Conservation (phyloP, 2,113 vertebrate genomes). For the Motacilla alba region DNA sequence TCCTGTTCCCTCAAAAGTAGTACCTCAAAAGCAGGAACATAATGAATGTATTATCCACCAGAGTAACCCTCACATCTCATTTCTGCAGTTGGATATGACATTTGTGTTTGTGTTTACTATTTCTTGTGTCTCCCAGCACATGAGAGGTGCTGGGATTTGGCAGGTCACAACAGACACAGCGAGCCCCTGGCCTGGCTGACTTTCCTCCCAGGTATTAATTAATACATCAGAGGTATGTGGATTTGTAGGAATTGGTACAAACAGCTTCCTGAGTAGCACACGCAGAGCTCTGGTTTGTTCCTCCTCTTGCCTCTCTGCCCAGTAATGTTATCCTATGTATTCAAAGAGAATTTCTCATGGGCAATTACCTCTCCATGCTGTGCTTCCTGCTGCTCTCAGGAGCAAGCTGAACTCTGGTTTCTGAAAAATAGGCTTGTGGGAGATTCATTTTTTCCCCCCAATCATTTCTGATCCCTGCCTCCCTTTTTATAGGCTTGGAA, state of each 20-base stretch:
- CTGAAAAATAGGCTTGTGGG: background rate
- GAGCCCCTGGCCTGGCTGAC: background rate
- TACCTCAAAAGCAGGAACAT: background rate
- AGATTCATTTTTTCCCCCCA: accelerated
- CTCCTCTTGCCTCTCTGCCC: background rate
- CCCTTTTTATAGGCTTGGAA: background rate
- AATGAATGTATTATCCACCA: background rate
- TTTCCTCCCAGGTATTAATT: background rate
- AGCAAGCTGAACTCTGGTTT: background rate
- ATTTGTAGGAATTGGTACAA: background rate
- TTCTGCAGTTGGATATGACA: background rate
- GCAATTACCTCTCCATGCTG: background rate
- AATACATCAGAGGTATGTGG: background rate
- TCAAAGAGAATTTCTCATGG: background rate
- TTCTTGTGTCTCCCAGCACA: background rate
- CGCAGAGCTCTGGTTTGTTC: background rate
- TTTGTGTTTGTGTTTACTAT: background rate
- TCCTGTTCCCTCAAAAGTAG: background rate
- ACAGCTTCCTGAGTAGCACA: background rate
- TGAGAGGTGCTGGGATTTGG: background rate
- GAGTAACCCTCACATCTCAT: background rate
- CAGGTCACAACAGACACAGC: background rate
- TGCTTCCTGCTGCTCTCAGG: background rate
- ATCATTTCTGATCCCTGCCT: background rate
- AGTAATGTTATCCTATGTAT: background rate